Evolutionary conservation across 1,140 invertebrate genomes (phyloP).

Genomic region (Oscheius sp.): DNA sequence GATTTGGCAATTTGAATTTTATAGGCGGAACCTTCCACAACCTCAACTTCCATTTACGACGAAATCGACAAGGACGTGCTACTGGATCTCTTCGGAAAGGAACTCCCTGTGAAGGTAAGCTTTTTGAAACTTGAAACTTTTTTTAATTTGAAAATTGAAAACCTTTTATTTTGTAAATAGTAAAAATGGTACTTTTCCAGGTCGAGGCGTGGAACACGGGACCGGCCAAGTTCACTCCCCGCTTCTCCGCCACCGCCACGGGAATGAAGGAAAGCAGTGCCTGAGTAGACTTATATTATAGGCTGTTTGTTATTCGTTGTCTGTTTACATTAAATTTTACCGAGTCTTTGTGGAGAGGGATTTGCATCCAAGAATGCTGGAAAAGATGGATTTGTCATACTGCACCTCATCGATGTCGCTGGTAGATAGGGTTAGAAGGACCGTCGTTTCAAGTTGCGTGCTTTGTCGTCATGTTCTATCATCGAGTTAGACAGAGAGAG

Average conservation of each 20-base stretch:
- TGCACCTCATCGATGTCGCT: too few species aligned
- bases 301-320: too few species aligned
- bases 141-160: background rate
- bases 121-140: background rate
- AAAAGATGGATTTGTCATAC: too few species aligned
- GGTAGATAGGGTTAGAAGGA: too few species aligned
- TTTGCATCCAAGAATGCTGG: too few species aligned
- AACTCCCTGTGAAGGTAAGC: slow-evolving; percentile 55
- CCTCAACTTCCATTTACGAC: slow-evolving; percentile 49
- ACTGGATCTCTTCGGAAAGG: slow-evolving; percentile 53
- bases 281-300: too few species aligned
- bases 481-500: too few species aligned
- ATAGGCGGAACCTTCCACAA: slow-evolving; percentile 11
- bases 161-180: background rate
- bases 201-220: slow-evolving; percentile 43
- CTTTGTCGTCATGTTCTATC: too few species aligned
- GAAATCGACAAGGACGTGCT: slow-evolving; percentile 49
- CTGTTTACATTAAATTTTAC: too few species aligned
- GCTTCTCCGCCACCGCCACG: slow-evolving; percentile 16
- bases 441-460: too few species aligned
- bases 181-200: slow-evolving; percentile 12
- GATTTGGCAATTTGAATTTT: background rate
- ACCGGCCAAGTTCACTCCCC: slow-evolving; percentile 21
- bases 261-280: slow-evolving; percentile 18
- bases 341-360: too few species aligned